phyloP scores from a whole-genome alignment of 1,140 invertebrate species.

The Ctenoplectra terminalis region DNA sequence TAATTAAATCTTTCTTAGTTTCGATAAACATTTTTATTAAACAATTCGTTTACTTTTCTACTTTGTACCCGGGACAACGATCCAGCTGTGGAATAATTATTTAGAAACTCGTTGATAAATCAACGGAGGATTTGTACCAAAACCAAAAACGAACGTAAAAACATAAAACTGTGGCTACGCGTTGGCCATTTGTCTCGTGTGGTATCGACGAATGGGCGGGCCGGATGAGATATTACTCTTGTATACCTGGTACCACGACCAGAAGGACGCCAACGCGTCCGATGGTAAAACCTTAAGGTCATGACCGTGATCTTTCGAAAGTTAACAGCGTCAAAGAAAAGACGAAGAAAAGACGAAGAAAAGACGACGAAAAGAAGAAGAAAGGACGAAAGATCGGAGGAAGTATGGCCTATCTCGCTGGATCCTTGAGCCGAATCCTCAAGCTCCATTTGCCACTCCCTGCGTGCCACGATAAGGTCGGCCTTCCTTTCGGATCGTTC shows the following conservation, averaged over 20 bases:
- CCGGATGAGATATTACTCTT: conserved; percentile 22
- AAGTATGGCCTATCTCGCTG: too few relatives aligned
- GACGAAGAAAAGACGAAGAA: too few relatives aligned
- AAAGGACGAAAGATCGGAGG: conserved; percentile 2
- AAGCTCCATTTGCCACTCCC: conserved; percentile 13
- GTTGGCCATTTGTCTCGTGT: background rate
- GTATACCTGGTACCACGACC: conserved; percentile 1
- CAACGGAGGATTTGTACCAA: too few relatives aligned
- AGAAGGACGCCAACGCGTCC: conserved; percentile 34
- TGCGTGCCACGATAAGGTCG: conserved; percentile 7
- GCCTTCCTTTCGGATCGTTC: conserved; percentile 44
- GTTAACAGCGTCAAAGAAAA: conserved; percentile 56
- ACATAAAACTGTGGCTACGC: too few relatives aligned
- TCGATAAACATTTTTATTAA: too few relatives aligned
- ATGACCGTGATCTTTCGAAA: conserved; percentile 57
- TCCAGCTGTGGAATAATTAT: too few relatives aligned
- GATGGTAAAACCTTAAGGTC: conserved; percentile 15
- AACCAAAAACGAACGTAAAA: too few relatives aligned
- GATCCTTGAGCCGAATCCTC: conserved; percentile 58
- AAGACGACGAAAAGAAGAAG: too few relatives aligned
- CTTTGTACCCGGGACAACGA: too few relatives aligned
- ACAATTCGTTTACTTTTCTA: too few relatives aligned
- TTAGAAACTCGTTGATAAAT: too few relatives aligned
- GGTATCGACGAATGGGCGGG: background rate
- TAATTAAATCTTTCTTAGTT: too few relatives aligned